Conservation (phyloP, 2,113 vertebrate genomes). For the Copsychus sechellarum region DNA sequence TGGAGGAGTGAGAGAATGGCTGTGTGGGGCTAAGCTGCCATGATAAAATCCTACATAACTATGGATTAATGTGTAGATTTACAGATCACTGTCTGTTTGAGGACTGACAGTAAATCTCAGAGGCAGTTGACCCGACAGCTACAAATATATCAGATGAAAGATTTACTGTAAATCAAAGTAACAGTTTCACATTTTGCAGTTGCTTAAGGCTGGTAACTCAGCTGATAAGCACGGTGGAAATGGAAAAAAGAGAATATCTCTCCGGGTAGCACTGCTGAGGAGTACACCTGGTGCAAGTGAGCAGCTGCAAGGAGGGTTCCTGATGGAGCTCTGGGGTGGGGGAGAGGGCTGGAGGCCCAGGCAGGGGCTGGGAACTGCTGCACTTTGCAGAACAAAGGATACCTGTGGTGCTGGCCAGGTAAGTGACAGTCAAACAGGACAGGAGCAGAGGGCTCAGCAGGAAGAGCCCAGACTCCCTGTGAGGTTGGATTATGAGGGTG, state of each 20-base stretch:
- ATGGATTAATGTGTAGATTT: background rate
- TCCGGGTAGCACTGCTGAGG: background rate
- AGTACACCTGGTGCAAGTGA: background rate
- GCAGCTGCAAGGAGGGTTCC: background rate
- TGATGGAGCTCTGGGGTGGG: background rate
- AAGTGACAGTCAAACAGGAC: fast-evolving
- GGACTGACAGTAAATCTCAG: background rate
- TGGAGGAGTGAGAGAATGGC: background rate
- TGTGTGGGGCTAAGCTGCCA: background rate
- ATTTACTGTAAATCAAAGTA: background rate
- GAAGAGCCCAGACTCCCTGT: fast-evolving
- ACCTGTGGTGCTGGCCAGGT: background rate
- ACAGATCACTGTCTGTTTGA: background rate
- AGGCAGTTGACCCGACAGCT: background rate
- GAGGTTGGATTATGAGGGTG: fast-evolving
- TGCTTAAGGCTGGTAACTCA: background rate
- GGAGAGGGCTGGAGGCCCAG: background rate
- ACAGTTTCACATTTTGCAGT: background rate
- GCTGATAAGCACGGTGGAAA: background rate
- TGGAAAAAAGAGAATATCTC: background rate
- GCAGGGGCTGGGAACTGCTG: background rate
- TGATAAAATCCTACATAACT: background rate
- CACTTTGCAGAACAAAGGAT: too few species aligned
- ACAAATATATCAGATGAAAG: background rate
- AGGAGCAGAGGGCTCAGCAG: background rate